phyloP scores from a whole-genome alignment of 2,113 vertebrate genomes.

The Xerus inauris region DNA sequence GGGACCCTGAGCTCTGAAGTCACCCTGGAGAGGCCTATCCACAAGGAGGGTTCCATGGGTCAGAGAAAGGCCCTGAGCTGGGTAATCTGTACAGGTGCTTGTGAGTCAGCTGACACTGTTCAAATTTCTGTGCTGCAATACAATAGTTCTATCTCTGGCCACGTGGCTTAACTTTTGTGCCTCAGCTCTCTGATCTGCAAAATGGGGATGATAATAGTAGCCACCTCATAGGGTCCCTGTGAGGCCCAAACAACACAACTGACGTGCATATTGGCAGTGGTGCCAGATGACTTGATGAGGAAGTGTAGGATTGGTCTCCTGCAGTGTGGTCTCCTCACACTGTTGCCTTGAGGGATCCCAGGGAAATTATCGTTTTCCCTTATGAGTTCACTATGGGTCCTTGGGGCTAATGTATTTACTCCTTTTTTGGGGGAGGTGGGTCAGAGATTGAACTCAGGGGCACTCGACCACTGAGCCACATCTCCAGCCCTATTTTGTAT shows the following conservation, averaged over 20 bases:
- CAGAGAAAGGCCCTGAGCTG: not conserved
- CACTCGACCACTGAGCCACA: too few relatives aligned
- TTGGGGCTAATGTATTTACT: not conserved
- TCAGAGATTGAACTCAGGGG: too few relatives aligned
- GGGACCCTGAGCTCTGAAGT: not conserved
- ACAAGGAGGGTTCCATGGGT: not conserved
- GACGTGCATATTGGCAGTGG: fast-evolving
- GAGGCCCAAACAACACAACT: not conserved
- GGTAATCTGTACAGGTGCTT: not conserved
- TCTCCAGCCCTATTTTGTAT: too few relatives aligned
- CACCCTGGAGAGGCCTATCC: not conserved
- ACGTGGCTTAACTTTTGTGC: not conserved
- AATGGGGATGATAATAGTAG: not conserved
- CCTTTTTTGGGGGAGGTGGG: too few relatives aligned
- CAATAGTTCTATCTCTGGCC: not conserved
- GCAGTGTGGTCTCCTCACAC: not conserved
- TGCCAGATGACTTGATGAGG: not conserved
- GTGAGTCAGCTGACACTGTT: not conserved
- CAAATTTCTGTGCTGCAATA: not conserved
- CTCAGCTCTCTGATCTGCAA: not conserved
- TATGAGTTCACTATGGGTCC: not conserved
- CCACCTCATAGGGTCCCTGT: not conserved
- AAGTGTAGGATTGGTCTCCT: not conserved
- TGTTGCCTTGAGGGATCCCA: not conserved
- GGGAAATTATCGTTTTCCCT: not conserved